Evolutionary conservation across 2,888 invertebrate genomes (phyloP), one percentile per base, ranked within the genome.

Genomic region (Eristalis tenax): DNA sequence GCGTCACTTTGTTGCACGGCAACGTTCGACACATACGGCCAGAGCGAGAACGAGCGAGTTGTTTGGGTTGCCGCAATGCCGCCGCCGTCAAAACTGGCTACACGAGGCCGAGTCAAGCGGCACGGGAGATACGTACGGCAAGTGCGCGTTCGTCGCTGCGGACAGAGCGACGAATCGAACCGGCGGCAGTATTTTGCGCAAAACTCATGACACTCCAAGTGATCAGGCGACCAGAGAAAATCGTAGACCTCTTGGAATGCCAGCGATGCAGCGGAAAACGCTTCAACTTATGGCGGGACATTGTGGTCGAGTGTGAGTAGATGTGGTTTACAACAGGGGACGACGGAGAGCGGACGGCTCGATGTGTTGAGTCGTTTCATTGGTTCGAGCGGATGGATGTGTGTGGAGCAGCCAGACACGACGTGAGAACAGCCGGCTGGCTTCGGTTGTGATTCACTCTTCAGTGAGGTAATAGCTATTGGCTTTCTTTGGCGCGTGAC

Each of bases 181-280:
- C 89, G 85, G 89, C 87, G 88, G 88, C 88, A 90, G 89, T 91
- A 91, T 91, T 92, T 91, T 91, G 92, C 92, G 92, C 91, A 91
- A 91, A 91, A 90, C 91, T 92, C 92, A 91, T 92, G 92, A 92
- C 91, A 92, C 93, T 93, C 92, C 92, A 92, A 91, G 84, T 89
- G 89, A 91, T 89, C 90, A 91, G 93, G 93, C 90, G 81, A 89
- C 40, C 92, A 92, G 91, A 80, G 64, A 35, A 88, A 89, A 71
- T 74, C 88, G 83, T 83, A 88, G 70, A 89, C 83, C 84, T 85
- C 83, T 28, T 80, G 87, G 87, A 80, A 87, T 87, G 79, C 50
- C 59, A 83, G 66, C 83, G 78, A 86, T 86, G 86, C 78, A 82
- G 32, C 64, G 22, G 43, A 18, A 71, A 64, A 23, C 65, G 65